phyloP scores from a whole-genome alignment of 2,888 invertebrate genomes.

The Ochlodes sylvanus region DNA sequence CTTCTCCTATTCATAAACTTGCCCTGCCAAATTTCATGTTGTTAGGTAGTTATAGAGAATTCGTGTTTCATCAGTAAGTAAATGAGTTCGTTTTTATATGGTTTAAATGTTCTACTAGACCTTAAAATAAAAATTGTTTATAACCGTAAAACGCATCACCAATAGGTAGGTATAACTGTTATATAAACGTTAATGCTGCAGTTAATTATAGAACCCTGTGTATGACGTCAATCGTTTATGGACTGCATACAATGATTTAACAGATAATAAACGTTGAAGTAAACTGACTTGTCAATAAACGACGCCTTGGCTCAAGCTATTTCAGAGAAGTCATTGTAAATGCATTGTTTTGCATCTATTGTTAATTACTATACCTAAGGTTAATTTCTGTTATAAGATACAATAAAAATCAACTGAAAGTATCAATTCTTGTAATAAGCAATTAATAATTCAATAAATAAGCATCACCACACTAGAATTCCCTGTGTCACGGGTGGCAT shows the following conservation, averaged over 20 bases:
- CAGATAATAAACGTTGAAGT: constrained; percentile 45
- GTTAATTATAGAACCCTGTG: constrained; percentile 13
- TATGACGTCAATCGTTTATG: constrained; percentile 48
- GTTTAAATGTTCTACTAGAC: too few species aligned
- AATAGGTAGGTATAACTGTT: too few species aligned
- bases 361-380: constrained; percentile 12
- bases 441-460: too few species aligned
- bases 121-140: too few species aligned
- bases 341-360: constrained; percentile 22
- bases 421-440: neutral
- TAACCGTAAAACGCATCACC: too few species aligned
- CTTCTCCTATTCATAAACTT: too few species aligned
- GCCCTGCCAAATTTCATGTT: too few species aligned
- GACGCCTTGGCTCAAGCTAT: constrained; percentile 24
- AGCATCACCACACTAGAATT: too few species aligned
- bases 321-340: constrained; percentile 17
- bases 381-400: constrained; percentile 14
- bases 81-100: too few species aligned
- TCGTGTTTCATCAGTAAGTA: too few species aligned
- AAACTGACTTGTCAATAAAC: constrained; percentile 47
- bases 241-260: constrained; percentile 41
- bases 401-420: neutral
- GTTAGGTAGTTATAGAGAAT: too few species aligned
- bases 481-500: too few species aligned
- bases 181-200: neutral